Conservation (phyloP, 2,888 invertebrate genomes). For the Apoda limacodes region DNA sequence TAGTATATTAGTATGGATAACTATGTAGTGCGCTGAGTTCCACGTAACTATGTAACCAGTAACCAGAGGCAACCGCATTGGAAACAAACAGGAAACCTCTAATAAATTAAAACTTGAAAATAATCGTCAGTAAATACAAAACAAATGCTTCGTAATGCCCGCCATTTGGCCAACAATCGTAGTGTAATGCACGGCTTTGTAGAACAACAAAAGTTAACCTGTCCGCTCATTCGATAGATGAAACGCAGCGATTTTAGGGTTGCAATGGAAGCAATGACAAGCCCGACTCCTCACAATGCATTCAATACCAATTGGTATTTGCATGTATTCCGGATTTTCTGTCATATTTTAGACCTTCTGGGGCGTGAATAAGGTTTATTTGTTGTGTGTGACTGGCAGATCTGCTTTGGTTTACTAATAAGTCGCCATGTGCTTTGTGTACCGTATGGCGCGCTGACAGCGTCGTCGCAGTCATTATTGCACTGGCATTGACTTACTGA, state of each 20-base stretch:
- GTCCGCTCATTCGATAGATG: constrained; percentile 54
- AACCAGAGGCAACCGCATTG: constrained; percentile 5
- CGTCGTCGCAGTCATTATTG: constrained; percentile 43
- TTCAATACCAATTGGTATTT: constrained; percentile 19
- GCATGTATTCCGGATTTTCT: neutral
- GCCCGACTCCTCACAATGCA: constrained; percentile 52
- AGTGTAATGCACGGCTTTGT: constrained; percentile 62
- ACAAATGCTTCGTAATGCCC: constrained; percentile 59
- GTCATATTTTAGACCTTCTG: no score
- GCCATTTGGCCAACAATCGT: constrained; percentile 67
- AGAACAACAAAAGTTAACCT: constrained; percentile 67
- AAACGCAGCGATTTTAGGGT: constrained; percentile 66
- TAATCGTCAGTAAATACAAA: constrained; percentile 49
- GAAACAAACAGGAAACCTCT: constrained; percentile 26
- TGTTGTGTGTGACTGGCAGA: no score
- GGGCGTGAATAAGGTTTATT: no score
- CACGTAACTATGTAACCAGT: no score
- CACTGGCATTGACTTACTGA: constrained; percentile 48
- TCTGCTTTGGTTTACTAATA: no score
- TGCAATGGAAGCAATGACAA: constrained; percentile 66
- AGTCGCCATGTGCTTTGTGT: constrained; percentile 53
- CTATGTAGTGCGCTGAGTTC: no score
- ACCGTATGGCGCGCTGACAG: constrained; percentile 60
- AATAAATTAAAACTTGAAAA: constrained; percentile 36
- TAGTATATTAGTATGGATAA: no score